These are phyloP conservation scores for Halichoerus grypus DNA, from an alignment of 2,113 vertebrate genomes.

Conservation along the genomic window DNA sequence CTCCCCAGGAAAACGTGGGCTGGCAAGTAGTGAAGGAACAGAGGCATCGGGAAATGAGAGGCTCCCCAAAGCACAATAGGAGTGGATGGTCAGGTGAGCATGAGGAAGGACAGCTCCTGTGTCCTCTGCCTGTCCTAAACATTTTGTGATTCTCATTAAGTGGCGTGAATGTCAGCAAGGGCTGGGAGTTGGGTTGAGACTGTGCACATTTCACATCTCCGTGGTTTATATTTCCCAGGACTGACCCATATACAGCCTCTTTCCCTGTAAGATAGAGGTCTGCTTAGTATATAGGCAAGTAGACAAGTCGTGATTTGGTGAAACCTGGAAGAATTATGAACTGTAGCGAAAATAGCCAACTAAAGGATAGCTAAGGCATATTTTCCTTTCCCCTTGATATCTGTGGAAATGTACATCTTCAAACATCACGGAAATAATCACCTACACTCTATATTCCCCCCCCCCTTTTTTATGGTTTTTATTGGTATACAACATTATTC, in stretches of 20 bases:
- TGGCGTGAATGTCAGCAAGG: neutral
- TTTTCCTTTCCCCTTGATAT: slow-evolving; percentile 62
- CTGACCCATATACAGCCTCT: neutral
- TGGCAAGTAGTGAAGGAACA: neutral
- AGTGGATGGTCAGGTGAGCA: neutral
- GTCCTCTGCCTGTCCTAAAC: neutral
- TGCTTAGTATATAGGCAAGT: neutral
- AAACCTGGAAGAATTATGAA: slow-evolving; percentile 71
- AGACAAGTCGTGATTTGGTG: neutral
- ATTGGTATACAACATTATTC: slow-evolving; percentile 62
- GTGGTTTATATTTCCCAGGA: slow-evolving; percentile 47
- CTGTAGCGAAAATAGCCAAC: slow-evolving; percentile 61
- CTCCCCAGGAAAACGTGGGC: neutral
- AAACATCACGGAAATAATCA: slow-evolving; percentile 46
- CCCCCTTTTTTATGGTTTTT: slow-evolving; percentile 55
- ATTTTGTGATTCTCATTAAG: neutral
- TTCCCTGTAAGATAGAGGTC: neutral
- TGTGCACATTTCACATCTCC: neutral
- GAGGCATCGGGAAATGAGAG: neutral
- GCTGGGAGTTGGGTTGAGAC: neutral
- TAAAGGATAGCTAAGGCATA: slow-evolving; percentile 18
- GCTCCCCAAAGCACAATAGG: neutral
- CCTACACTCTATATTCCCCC: slow-evolving; percentile 6
- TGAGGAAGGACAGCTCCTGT: neutral
- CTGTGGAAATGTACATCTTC: slow-evolving; percentile 34